Conservation (phyloP, 2,113 vertebrate species). For the Probosciger aterrimus region DNA sequence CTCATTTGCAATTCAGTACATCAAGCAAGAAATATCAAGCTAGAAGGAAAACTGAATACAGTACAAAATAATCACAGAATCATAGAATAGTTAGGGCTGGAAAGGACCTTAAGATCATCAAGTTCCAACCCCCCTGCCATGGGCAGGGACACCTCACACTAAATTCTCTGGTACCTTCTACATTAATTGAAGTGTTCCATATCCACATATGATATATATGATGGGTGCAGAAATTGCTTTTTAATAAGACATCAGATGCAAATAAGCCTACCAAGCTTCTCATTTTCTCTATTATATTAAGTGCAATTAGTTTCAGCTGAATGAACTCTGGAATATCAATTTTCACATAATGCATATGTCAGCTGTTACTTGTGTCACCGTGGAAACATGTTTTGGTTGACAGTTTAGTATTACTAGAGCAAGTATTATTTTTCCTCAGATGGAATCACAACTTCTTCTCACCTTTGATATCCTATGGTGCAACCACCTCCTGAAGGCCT, state of each 20-base stretch:
- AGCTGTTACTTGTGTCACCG: neutral
- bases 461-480: accelerated
- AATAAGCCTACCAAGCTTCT: neutral
- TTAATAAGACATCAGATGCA: neutral
- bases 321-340: neutral
- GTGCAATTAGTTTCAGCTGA: neutral
- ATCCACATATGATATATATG: neutral
- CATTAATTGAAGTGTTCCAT: neutral
- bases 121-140: neutral
- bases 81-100: neutral
- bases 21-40: neutral
- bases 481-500: neutral
- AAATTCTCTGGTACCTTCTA: neutral
- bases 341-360: neutral
- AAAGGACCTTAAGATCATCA: neutral
- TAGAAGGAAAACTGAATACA: neutral
- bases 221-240: neutral
- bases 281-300: neutral
- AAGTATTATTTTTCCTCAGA: neutral
- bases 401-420: neutral
- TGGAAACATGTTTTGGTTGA: neutral
- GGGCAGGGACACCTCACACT: neutral
- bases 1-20: neutral
- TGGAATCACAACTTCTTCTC: neutral
- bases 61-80: neutral